A percentile compares a stretch with the other conserved stretches of the same genome.
phyloP scores from a whole-genome alignment of 2,113 vertebrate species.

The Tor tambroides region DNA sequence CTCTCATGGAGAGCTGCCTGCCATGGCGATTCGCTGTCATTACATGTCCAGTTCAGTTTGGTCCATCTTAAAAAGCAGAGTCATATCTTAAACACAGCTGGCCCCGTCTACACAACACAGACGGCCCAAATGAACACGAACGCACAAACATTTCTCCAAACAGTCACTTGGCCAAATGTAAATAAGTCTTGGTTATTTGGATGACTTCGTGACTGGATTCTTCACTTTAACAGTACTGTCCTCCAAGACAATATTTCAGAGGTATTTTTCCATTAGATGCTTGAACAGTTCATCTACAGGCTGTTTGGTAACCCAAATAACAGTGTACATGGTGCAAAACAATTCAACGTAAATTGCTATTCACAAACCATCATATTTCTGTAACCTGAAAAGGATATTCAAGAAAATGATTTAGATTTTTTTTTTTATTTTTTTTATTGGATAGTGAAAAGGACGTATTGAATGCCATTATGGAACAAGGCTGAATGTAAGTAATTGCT shows the following conservation, averaged over 20 bases:
- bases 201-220: constrained; percentile 8
- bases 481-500: neutral
- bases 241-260: neutral
- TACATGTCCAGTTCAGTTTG: constrained; percentile 43
- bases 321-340: neutral
- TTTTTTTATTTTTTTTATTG: neutral
- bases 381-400: neutral
- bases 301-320: neutral
- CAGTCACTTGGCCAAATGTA: constrained; percentile 14
- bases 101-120: constrained; percentile 34
- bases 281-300: neutral
- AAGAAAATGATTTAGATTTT: neutral
- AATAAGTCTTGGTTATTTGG: constrained; percentile 4
- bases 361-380: neutral
- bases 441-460: neutral
- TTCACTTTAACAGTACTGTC: neutral
- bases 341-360: neutral
- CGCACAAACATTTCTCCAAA: constrained; percentile 45
- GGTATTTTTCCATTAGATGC: neutral
- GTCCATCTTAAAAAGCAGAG: constrained; percentile 40
- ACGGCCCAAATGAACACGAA: constrained; percentile 35
- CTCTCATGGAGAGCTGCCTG: constrained; percentile 54
- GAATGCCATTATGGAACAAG: neutral
- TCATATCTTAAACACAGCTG: constrained; percentile 29
- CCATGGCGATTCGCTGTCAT: constrained; percentile 47